Evolutionary conservation across 2,113 vertebrate genomes (phyloP).

Genomic region (Anas platyrhynchos): DNA sequence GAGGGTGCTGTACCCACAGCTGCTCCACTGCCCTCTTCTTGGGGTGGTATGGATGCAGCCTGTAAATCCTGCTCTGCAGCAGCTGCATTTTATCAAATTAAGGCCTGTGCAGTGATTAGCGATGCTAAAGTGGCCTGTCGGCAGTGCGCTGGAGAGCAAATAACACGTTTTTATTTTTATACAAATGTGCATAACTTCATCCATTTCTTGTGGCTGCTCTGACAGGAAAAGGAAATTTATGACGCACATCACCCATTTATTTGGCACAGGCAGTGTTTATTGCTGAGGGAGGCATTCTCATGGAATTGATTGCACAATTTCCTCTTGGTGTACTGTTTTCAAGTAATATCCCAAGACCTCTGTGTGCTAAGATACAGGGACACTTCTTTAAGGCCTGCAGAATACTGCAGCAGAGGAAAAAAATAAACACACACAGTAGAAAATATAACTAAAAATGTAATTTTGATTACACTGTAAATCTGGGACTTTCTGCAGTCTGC

Average conservation of each 20-base stretch:
- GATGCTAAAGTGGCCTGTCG: constrained; percentile 20
- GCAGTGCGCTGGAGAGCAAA: constrained; percentile 7
- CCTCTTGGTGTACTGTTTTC: constrained; percentile 66
- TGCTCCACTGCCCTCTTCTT: neutral
- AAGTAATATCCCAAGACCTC: constrained; percentile 61
- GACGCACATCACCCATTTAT: constrained; percentile 69
- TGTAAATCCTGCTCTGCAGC: neutral
- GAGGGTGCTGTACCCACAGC: neutral
- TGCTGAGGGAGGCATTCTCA: constrained; percentile 58
- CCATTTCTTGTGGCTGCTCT: constrained; percentile 60
- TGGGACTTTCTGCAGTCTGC: neutral
- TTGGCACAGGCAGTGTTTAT: constrained; percentile 68
- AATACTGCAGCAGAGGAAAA: constrained; percentile 25
- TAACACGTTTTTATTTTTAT: constrained; percentile 70
- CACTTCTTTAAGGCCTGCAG: constrained; percentile 19
- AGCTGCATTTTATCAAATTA: neutral
- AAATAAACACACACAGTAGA: neutral
- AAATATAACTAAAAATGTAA: constrained; percentile 13
- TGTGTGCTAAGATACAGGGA: constrained; percentile 46
- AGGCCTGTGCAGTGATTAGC: neutral
- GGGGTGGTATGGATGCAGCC: accelerated
- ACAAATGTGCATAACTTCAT: constrained; percentile 70
- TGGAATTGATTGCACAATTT: constrained; percentile 73
- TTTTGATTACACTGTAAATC: constrained; percentile 55
- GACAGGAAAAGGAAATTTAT: constrained; percentile 72